Evolutionary conservation across 2,113 vertebrate genomes (phyloP), one percentile per base, ranked within the genome.

Genomic region (Ploceus nigricollis): DNA sequence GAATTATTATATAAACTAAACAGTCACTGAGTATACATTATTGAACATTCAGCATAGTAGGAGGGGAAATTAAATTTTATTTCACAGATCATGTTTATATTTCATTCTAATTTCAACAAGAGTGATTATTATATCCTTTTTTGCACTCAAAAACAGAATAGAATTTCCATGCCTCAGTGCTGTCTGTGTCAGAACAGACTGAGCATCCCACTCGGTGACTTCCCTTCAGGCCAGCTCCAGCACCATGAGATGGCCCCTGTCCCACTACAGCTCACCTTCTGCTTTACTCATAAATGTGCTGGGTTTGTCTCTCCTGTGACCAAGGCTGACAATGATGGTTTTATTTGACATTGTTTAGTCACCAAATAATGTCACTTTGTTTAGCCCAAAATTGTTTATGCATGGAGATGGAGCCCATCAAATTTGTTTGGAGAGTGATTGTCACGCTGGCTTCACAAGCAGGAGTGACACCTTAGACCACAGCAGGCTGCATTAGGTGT

Each of bases 271-370:
- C 20, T 87, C 53, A 11, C 39, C 24, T 10, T 13, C 5, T 7
- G 6, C 30, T 84, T 71, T 44, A 40, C 47, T 82, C 28, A 13
- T 21, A 42, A 51, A 53, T 0, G 0, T 4, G 10, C 18, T 33
- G 30, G 7, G 8, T 79, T 90, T 37, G 10, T 48, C 25, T 22
- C 31, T 63, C 51, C 53, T 39, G 11, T 23, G 39, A 72, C 23
- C 4, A 3, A 61, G 44, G 50, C 9, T 24, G n/a, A 63, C 35
- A 73, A 37, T 5, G 17, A 50, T 28, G n/a, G 9, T 68, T 93
- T 72, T 33, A 60, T 81, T 31, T 70, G 25, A 37, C 33, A 63
- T 25, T 48, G 28, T 53, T 91, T 83, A 65, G n/a, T 63, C 51
- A 40, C 33, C 39, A 58, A 87, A 40, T 53, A 13, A 57, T 6